A percentile compares a stretch with the other conserved stretches of the same genome.
Conservation (phyloP, 2,113 vertebrate species). For the Thalassarche chlororhynchos region DNA sequence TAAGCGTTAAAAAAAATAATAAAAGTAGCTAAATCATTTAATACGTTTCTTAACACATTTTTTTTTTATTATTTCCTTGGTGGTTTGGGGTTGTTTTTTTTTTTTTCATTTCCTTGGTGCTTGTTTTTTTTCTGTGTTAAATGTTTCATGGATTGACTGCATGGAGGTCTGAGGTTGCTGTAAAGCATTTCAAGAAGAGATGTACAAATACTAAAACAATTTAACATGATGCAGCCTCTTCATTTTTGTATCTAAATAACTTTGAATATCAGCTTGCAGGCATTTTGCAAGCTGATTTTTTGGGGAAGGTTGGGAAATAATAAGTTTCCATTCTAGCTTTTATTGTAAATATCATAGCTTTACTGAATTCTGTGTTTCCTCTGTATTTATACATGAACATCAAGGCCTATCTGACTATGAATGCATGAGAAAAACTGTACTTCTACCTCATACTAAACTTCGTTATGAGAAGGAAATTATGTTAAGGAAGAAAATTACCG, state of each 20-base stretch:
- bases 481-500: background rate
- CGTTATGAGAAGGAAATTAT: background rate
- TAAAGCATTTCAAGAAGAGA: background rate
- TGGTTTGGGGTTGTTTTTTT: background rate
- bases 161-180: background rate
- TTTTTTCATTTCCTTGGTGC: background rate
- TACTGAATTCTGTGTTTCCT: background rate
- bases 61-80: background rate
- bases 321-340: background rate
- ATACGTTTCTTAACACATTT: background rate
- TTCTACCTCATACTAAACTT: background rate
- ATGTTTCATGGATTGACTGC: background rate
- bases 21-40: background rate
- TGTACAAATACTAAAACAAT: background rate
- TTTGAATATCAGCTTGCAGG: background rate
- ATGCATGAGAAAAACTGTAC: background rate
- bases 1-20: background rate
- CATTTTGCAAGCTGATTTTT: background rate
- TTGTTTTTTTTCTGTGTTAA: fast-evolving
- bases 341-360: background rate
- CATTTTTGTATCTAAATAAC: background rate
- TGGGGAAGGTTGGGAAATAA: background rate
- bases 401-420: background rate
- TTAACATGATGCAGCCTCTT: background rate
- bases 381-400: constrained; percentile 40